These are phyloP conservation scores for Papilio glaucus DNA, from an alignment of 1,140 invertebrate species.

Conservation along the genomic window DNA sequence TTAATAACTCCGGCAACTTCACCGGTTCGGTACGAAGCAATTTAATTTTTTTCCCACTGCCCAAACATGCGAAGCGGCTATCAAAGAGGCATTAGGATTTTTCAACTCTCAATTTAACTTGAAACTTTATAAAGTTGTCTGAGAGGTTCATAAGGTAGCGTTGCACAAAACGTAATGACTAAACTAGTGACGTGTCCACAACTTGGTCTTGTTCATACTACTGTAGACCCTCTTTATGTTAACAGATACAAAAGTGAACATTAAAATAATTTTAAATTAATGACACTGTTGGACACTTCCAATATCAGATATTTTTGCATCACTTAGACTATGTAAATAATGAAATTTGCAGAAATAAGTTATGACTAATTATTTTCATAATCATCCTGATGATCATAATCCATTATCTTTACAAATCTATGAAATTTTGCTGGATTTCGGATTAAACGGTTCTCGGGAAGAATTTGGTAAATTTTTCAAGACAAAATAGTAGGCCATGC, in stretches of 20 bases:
- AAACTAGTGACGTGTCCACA: neutral
- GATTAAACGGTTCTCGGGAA: too few species aligned
- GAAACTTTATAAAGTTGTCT: conserved; percentile 43
- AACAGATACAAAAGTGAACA: neutral
- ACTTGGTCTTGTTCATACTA: neutral
- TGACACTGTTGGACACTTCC: too few species aligned
- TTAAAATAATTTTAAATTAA: neutral
- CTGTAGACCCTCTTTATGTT: neutral
- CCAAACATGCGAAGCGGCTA: conserved; percentile 60
- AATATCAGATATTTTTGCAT: too few species aligned
- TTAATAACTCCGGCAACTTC: conserved; percentile 46
- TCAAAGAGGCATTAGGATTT: conserved; percentile 59
- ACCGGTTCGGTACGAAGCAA: conserved; percentile 44
- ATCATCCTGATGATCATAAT: too few species aligned
- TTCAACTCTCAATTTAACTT: conserved; percentile 56
- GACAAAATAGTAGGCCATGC: too few species aligned
- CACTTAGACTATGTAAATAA: too few species aligned
- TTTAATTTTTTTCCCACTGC: conserved; percentile 48
- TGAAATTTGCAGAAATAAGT: too few species aligned
- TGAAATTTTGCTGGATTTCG: too few species aligned
- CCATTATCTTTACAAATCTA: too few species aligned
- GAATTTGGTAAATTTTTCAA: too few species aligned
- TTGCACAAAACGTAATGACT: conserved; percentile 22
- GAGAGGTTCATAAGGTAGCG: conserved; percentile 8
- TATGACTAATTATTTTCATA: too few species aligned